phyloP scores from a whole-genome alignment of 2,797 vertebrate genomes.

The Platyrinchus mystaceus region DNA sequence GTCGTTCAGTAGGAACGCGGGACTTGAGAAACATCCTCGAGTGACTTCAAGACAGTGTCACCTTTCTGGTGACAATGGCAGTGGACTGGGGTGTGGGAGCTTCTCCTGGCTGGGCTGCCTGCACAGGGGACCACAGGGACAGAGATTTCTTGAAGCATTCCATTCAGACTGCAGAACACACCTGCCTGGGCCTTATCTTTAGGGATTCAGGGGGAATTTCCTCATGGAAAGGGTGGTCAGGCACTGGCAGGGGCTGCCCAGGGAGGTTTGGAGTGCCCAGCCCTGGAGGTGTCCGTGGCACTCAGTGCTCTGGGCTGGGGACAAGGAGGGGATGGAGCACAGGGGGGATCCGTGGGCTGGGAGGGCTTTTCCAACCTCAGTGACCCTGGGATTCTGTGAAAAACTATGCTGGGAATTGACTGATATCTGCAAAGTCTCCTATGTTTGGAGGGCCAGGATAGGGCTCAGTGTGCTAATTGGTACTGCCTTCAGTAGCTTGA shows the following conservation, averaged over 20 bases:
- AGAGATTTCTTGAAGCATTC: background rate
- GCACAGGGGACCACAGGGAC: background rate
- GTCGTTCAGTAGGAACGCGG: background rate
- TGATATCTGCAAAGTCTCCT: background rate
- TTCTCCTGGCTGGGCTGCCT: background rate
- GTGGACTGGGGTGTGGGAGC: background rate
- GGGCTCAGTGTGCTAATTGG: background rate
- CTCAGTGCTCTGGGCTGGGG: background rate
- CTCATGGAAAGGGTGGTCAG: accelerated
- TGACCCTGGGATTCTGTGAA: background rate
- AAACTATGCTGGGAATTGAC: background rate
- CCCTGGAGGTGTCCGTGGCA: background rate
- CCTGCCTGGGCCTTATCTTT: background rate
- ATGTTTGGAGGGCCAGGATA: background rate
- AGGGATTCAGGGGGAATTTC: background rate
- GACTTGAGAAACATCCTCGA: background rate
- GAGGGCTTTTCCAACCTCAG: background rate
- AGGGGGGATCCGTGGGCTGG: background rate
- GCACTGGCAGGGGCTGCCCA: accelerated
- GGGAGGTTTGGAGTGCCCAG: background rate
- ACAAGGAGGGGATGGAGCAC: accelerated
- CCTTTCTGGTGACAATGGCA: background rate
- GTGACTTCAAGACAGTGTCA: background rate
- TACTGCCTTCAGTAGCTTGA: background rate
- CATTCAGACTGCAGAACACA: background rate